Evolutionary conservation across 2,888 invertebrate genomes (phyloP).

Genomic region (Cataglyphis cursor): DNA sequence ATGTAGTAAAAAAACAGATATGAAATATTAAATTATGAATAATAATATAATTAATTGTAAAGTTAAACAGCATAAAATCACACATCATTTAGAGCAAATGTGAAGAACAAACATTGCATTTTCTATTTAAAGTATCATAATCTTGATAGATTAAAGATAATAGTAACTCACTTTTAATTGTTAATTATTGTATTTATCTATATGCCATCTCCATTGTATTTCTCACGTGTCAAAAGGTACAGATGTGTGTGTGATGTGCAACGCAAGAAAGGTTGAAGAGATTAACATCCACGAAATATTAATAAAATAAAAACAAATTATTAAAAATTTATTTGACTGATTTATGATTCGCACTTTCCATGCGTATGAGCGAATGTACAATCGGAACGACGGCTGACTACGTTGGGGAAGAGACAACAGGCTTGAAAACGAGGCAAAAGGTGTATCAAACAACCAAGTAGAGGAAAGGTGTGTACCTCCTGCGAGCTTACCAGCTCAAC

Average conservation of each 20-base stretch:
- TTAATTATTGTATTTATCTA: conserved; percentile 17
- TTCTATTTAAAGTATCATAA: background rate
- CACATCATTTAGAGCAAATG: background rate
- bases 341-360: background rate
- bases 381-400: conserved; percentile 16
- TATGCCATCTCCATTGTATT: background rate
- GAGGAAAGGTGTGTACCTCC: conserved; percentile 76
- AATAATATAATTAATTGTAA: background rate
- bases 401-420: conserved; percentile 66
- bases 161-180: background rate
- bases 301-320: background rate
- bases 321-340: background rate
- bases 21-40: background rate
- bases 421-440: conserved; percentile 68
- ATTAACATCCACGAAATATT: background rate
- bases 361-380: background rate
- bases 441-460: conserved; percentile 74
- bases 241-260: background rate
- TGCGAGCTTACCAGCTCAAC: conserved; percentile 74
- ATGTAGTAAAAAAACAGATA: background rate
- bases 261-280: background rate
- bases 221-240: background rate
- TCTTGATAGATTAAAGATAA: conserved; percentile 18
- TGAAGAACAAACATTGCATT: background rate
- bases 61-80: conserved; percentile 23